Conservation (phyloP, 2,888 invertebrate species). For the Muscina levida region DNA sequence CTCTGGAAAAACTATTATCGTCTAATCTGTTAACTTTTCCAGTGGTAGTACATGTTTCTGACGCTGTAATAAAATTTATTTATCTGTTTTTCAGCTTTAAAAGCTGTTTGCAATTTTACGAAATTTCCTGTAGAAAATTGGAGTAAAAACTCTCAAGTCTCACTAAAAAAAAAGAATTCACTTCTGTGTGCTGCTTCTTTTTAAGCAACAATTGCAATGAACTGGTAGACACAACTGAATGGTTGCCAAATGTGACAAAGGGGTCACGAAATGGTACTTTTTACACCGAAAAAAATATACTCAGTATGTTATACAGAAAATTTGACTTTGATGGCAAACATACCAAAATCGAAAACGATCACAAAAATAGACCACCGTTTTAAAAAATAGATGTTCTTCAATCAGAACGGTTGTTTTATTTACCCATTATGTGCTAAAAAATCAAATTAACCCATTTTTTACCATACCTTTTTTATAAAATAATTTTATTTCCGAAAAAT, state of each 20-base stretch:
- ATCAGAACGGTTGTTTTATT: no score
- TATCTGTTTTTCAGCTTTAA: conserved; percentile 45
- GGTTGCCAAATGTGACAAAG: conserved; percentile 29
- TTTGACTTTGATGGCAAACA: no score
- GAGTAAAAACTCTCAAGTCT: conserved; percentile 63
- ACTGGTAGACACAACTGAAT: not conserved
- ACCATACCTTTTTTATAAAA: no score
- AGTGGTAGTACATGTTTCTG: conserved; percentile 48
- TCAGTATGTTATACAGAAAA: no score
- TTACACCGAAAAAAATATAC: no score
- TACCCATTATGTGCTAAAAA: no score
- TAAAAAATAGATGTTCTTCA: no score
- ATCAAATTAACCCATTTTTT: no score
- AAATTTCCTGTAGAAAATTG: conserved; percentile 57
- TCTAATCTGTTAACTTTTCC: conserved; percentile 48
- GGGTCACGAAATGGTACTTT: not conserved
- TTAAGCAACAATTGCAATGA: conserved; percentile 58
- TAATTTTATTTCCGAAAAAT: no score
- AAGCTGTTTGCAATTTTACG: conserved; percentile 46
- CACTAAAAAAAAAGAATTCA: conserved; percentile 59
- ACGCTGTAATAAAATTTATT: conserved; percentile 52
- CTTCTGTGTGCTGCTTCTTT: conserved; percentile 61
- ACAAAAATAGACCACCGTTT: no score
- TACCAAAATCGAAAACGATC: no score
- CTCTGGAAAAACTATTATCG: conserved; percentile 39